Evolutionary conservation across 2,113 vertebrate genomes (phyloP), one percentile per base, ranked within the genome.

Genomic region (Mionectes macconnelli): DNA sequence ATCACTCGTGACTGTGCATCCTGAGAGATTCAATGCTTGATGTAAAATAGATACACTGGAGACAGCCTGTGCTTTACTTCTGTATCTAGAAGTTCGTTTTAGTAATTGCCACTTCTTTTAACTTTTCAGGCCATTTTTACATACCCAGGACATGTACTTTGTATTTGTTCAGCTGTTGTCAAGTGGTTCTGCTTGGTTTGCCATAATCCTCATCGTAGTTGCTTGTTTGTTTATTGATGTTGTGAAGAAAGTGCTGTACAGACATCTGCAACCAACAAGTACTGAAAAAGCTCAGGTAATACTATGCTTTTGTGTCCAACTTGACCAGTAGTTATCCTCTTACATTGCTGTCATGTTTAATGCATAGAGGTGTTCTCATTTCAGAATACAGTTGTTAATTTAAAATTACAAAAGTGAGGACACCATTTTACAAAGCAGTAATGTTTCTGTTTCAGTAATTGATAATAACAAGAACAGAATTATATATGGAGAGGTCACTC

Each of bases 81-180:
- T 39, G 4, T 70, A 89, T 44, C 85, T 77, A 27, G 35, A 59
- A 67, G 55, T 66, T 81, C 30, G 64, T 68, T 62, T 37, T 35
- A 76, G 31, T 97, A 93, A 97, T 45, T 70, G 33, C 59, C 50
- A 35, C 39, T 84, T 87, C 80, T 93, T 95, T 87, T 85, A 57
- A 93, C 77, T 96, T 95, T 90, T 14, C 97, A 99, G 99, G 99
- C 99, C 99, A 5, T 99, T 99, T 98, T 98, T 99, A 93, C 98
- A 99, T 95, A 99, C 99, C 75, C 99, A 99, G 98, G 99, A 99
- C 97, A 99, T 99, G 99, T 99, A 99, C 97, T 99, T 99, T 84
- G 99, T 99, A 87, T 99, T 99, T 95, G 98, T 99, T 95, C 99
- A 99, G 37, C 98, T 99, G 90, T 97, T 99, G 39, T 99, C 99